Percentiles rank a stretch among this genome's conserved stretches.
These are phyloP conservation scores for Orthosia incerta DNA, from an alignment of 2,888 invertebrate genomes.

Conservation along the genomic window DNA sequence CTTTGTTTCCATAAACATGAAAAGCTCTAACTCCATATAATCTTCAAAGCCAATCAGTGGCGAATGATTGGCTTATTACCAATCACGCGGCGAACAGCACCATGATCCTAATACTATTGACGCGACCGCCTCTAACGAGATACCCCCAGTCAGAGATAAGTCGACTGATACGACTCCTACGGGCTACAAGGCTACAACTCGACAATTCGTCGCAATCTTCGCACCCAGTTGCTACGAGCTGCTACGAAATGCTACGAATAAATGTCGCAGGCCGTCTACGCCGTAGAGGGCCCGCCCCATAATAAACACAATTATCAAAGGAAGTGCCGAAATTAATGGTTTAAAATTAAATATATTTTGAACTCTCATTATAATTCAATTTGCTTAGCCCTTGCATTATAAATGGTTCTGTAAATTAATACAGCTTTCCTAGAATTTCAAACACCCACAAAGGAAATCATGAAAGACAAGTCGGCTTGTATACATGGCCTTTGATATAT, in stretches of 20 bases:
- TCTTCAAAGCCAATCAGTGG: constrained; percentile 64
- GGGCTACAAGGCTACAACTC: constrained; percentile 26
- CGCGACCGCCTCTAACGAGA: constrained; percentile 61
- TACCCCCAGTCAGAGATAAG: constrained; percentile 51
- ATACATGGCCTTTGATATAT: constrained; percentile 23
- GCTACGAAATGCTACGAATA: constrained; percentile 40
- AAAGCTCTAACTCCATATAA: constrained; percentile 50
- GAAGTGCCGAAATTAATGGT: not conserved
- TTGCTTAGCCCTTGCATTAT: not conserved
- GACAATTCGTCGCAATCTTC: constrained; percentile 42
- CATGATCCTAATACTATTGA: constrained; percentile 65
- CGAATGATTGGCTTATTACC: constrained; percentile 64
- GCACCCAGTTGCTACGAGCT: constrained; percentile 33
- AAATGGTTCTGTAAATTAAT: constrained; percentile 6
- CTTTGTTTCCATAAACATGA: constrained; percentile 54
- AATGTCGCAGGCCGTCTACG: constrained; percentile 42
- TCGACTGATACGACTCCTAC: constrained; percentile 46
- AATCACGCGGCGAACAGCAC: constrained; percentile 54
- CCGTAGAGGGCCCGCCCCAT: constrained; percentile 9
- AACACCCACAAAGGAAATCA: constrained; percentile 8
- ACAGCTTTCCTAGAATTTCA: constrained; percentile 2
- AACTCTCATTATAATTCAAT: not conserved
- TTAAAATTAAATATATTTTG: not conserved
- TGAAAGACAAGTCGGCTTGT: constrained; percentile 7
- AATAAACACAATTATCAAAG: not conserved